Percentiles rank a stretch among this genome's conserved stretches.
Conservation (phyloP, 2,888 invertebrate genomes). For the Peribatodes rhomboidaria region DNA sequence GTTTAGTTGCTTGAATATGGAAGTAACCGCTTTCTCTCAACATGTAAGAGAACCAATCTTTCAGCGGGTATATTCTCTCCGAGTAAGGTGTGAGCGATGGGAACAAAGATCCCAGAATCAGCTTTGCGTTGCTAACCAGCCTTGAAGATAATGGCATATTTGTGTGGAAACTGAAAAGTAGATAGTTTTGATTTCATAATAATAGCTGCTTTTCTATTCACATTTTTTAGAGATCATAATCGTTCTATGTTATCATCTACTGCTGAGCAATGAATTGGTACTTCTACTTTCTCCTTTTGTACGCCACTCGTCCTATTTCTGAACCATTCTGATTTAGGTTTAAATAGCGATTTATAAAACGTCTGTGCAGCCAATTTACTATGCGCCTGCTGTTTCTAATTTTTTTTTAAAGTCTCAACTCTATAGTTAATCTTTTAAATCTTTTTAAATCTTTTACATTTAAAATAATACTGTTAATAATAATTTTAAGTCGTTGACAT, state of each 20-base stretch:
- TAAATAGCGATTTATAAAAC: too few species aligned
- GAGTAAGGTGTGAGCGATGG: slow-evolving; percentile 75
- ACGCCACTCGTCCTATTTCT: too few species aligned
- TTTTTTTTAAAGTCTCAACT: too few species aligned
- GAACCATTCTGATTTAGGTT: too few species aligned
- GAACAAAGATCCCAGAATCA: slow-evolving; percentile 78
- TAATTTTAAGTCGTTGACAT: slow-evolving; percentile 5
- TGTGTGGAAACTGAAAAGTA: slow-evolving; percentile 87
- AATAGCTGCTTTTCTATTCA: not conserved
- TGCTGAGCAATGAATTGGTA: too few species aligned
- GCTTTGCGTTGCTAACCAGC: slow-evolving; percentile 65
- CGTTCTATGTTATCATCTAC: too few species aligned
- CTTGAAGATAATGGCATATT: slow-evolving; percentile 87
- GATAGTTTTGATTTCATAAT: not conserved
- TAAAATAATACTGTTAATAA: too few species aligned
- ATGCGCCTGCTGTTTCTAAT: too few species aligned
- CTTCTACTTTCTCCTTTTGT: too few species aligned
- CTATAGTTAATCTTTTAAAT: too few species aligned
- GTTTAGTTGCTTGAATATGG: slow-evolving; percentile 93
- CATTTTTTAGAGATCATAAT: not conserved
- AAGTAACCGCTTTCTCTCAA: slow-evolving; percentile 88
- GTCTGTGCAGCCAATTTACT: too few species aligned
- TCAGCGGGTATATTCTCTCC: slow-evolving; percentile 85
- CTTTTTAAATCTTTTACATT: too few species aligned
- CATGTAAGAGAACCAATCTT: slow-evolving; percentile 57